phyloP scores from a whole-genome alignment of 2,113 vertebrate species.

The Phrynosoma platyrhinos region DNA sequence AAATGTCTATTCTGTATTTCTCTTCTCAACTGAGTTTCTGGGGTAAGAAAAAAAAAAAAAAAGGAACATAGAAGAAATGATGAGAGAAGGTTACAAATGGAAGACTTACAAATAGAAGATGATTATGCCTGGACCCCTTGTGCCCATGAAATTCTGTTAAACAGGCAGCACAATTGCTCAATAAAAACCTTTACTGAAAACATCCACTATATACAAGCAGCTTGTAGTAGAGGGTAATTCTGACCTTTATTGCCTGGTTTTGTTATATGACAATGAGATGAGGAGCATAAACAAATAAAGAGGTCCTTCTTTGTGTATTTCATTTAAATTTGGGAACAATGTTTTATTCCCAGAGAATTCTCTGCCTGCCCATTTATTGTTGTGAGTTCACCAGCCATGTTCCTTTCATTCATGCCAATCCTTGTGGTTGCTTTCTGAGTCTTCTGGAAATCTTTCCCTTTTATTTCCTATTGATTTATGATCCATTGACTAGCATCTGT shows the following conservation, averaged over 20 bases:
- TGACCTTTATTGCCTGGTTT: constrained; percentile 34
- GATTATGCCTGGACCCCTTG: not conserved
- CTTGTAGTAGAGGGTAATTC: constrained; percentile 39
- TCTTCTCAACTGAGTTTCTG: not conserved
- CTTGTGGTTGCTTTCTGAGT: constrained; percentile 56
- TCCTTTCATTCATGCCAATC: constrained; percentile 62
- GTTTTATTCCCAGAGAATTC: constrained; percentile 48
- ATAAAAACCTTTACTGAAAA: not conserved
- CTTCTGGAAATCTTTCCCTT: constrained; percentile 72
- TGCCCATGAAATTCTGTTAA: not conserved
- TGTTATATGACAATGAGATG: constrained; percentile 3
- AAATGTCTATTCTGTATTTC: not conserved
- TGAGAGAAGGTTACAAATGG: not conserved
- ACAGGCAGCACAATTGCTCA: not conserved
- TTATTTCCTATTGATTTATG: constrained; percentile 71
- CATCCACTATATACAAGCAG: not conserved
- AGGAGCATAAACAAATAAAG: constrained; percentile 52
- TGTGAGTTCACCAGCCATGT: constrained; percentile 65
- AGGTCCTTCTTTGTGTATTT: constrained; percentile 40
- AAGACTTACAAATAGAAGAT: not conserved
- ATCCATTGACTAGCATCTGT: constrained; percentile 66
- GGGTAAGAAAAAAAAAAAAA: not conserved
- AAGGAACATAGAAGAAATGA: not conserved
- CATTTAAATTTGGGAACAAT: constrained; percentile 69
- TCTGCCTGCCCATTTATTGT: constrained; percentile 39